phyloP scores from a whole-genome alignment of 2,113 vertebrate genomes.

The Cariama cristata region DNA sequence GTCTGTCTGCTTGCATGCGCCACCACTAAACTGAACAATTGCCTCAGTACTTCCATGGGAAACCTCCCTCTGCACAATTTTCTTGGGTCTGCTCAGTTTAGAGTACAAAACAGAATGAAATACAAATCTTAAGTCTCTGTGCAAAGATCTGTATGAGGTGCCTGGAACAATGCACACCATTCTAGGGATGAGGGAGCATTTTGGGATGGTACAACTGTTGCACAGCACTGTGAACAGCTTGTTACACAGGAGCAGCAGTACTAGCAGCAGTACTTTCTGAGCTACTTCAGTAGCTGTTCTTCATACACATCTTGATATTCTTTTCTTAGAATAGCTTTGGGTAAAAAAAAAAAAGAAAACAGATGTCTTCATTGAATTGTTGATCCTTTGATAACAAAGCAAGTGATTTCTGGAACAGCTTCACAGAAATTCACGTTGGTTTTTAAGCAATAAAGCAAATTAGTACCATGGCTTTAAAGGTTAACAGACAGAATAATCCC shows the following conservation, averaged over 20 bases:
- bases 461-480: constrained; percentile 38
- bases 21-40: background rate
- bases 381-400: constrained; percentile 46
- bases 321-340: background rate
- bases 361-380: constrained; percentile 24
- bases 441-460: constrained; percentile 61
- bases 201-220: background rate
- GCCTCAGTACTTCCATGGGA: background rate
- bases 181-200: background rate
- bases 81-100: background rate
- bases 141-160: background rate
- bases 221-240: background rate
- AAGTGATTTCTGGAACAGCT: constrained; percentile 21
- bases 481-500: constrained; percentile 19
- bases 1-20: background rate
- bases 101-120: background rate
- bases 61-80: background rate
- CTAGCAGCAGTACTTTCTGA: background rate
- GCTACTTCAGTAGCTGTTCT: background rate
- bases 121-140: background rate
- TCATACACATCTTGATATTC: background rate
- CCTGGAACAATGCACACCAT: background rate
- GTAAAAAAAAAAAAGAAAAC: background rate
- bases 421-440: background rate
- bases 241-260: background rate